Evolutionary conservation across 2,113 vertebrate genomes (phyloP), one percentile per base, ranked within the genome.

Genomic region (Callospermophilus lateralis): DNA sequence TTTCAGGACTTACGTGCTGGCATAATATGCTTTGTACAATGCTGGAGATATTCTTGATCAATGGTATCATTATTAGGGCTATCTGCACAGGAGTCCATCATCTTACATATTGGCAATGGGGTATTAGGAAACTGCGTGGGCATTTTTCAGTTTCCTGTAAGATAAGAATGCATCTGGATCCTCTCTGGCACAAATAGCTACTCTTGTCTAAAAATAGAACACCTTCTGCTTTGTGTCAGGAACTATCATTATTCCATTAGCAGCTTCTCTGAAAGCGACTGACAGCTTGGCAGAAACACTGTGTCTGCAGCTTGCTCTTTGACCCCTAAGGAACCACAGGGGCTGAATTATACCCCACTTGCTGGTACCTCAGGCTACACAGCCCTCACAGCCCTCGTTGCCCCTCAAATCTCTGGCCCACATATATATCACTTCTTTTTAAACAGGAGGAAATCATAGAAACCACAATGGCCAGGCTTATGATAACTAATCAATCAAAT

Each of bases 151-250:
- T 93, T 97, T 96, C 95, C 97, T 96, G 87, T 63, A 95, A 98
- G 98, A 97, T 98, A 63, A 94, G 84, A 83, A 78, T 55, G 72
- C 91, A 97, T 97, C 97, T 98, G 97, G 93, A 98, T 97, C 89
- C 63, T 96, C 88, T 77, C 74, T 88, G 79, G 97, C 79, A 15
- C 34, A 79, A 70, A 70, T 92, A 97, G 89, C 95, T 98, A 51
- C 53, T 53, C 34, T 86, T 89, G 28, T 0, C 97, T 98, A 98
- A 98, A 98, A 98, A 98, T 98, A 99, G 98, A 98, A 95, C 26
- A 88, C 95, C 97, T 98, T 98, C 98, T 98, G 98, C 93, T 97
- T 96, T 97, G 53, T 97, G 97, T 96, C 97, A 98, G 85, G 94
- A 98, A 72, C 84, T 95, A 84, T 97, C 92, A 68, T 97, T 96